Conservation (phyloP, 1,140 invertebrate species). For the Sminthurides bifidus region DNA sequence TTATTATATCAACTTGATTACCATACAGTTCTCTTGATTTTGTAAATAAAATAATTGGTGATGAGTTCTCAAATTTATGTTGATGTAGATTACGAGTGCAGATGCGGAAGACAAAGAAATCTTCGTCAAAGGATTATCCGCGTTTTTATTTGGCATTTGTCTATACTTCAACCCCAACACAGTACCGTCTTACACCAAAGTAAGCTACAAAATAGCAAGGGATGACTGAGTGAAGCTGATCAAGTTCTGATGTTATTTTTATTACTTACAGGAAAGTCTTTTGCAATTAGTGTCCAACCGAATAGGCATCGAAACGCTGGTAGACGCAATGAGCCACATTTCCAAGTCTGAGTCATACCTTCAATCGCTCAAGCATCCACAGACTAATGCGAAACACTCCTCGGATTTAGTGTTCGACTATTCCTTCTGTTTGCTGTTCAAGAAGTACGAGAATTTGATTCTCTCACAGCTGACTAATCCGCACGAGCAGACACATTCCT, state of each 20-base stretch:
- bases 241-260: too few relatives aligned
- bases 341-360: slow-evolving; percentile 82
- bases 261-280: slow-evolving; percentile 53
- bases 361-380: slow-evolving; percentile 82
- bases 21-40: not conserved
- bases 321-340: slow-evolving; percentile 73
- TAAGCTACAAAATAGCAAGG: slow-evolving; percentile 37
- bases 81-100: slow-evolving; percentile 44
- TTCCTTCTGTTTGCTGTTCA: slow-evolving; percentile 85
- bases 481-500: not conserved
- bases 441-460: slow-evolving; percentile 46
- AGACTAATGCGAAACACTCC: slow-evolving; percentile 61
- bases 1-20: not conserved
- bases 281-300: slow-evolving; percentile 76
- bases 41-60: not conserved
- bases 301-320: slow-evolving; percentile 81
- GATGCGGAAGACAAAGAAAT: slow-evolving; percentile 79
- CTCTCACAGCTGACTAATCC: slow-evolving; percentile 18
- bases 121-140: slow-evolving; percentile 79
- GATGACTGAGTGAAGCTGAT: too few relatives aligned
- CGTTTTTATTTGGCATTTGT: slow-evolving; percentile 86
- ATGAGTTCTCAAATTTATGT: slow-evolving; percentile 1
- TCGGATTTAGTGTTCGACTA: slow-evolving; percentile 82
- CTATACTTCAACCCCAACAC: slow-evolving; percentile 85
- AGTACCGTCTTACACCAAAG: slow-evolving; percentile 57